Evolutionary conservation across 2,888 invertebrate species (phyloP), one percentile per base, ranked within the genome.

Genomic region (Leptinotarsa tumamoca): DNA sequence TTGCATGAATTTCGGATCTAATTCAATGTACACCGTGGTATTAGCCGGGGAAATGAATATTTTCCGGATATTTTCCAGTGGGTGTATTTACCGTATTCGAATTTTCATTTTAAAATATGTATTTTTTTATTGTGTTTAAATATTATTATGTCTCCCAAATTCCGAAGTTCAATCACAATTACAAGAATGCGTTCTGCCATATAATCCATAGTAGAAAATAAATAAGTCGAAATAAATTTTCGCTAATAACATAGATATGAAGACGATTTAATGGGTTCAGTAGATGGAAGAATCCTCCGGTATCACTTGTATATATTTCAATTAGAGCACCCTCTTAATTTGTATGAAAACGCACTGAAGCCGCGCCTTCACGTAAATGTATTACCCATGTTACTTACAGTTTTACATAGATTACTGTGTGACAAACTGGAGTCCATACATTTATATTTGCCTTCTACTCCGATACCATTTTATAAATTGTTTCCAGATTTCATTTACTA

Each of bases 241-340:
- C 71, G 67, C 61, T 77, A 72, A 77, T 69, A 68, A 67, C 73
- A 71, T 71, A 68, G 61, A 70, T 74, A 74, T 67, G 56, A 69
- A 71, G 70, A 70, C 67, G 69, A 67, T 69, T 75, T 73, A 77
- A 77, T 77, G 75, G 72, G 63, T 52, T 68, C 23, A 50, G 43
- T 4, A 67, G 61, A 52, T 71, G 70, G 66, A 66, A 50, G 79
- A 56, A 68, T 67, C 21, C 33, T 54, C 10, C n/a, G 58, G 78
- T 84, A 83, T 84, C 83, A 84, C 84, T 84, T 82, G 81, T 82
- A 82, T 85, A 84, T 84, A 85, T 84, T 84, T 84, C 84, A 85
- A 85, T 85, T 84, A 85, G 81, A 80, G 81, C 80, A 81, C 84
- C 83, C 84, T 84, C 82, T 84, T 84, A 84, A 85, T 85, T 84